Conservation (phyloP, 2,797 vertebrate species). For the Cephalopachus bancanus region DNA sequence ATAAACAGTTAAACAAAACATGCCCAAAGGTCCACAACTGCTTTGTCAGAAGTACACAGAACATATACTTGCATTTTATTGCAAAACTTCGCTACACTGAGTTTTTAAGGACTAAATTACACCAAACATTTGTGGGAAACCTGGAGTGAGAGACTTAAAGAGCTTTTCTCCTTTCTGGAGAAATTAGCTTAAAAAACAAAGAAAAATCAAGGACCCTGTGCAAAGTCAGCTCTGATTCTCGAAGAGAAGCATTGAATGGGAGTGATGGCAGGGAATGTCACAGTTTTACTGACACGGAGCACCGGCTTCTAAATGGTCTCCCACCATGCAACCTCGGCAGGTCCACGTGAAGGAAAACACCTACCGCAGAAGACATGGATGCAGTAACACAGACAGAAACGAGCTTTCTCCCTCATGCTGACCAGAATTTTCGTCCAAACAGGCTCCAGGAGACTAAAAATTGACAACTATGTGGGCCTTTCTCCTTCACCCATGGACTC, state of each 20-base stretch:
- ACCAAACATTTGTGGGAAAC: constrained; percentile 20
- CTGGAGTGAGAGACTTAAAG: not conserved
- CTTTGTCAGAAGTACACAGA: not conserved
- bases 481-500: not conserved
- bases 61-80: not conserved
- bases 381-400: not conserved
- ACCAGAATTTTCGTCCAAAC: not conserved
- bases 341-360: not conserved
- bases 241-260: not conserved
- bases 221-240: not conserved
- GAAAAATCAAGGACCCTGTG: not conserved
- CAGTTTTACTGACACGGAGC: not conserved
- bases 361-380: not conserved
- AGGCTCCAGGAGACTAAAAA: constrained; percentile 48
- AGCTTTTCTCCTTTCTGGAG: not conserved
- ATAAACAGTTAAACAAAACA: constrained; percentile 27
- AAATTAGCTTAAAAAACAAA: constrained; percentile 22
- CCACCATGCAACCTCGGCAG: not conserved
- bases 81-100: constrained; percentile 4
- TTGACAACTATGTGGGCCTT: not conserved
- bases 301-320: not conserved
- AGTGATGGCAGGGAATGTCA: not conserved
- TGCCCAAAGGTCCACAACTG: not conserved
- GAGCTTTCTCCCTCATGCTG: not conserved
- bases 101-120: not conserved